phyloP scores from a whole-genome alignment of 2,888 invertebrate genomes.

The Teinopalpus imperialis region DNA sequence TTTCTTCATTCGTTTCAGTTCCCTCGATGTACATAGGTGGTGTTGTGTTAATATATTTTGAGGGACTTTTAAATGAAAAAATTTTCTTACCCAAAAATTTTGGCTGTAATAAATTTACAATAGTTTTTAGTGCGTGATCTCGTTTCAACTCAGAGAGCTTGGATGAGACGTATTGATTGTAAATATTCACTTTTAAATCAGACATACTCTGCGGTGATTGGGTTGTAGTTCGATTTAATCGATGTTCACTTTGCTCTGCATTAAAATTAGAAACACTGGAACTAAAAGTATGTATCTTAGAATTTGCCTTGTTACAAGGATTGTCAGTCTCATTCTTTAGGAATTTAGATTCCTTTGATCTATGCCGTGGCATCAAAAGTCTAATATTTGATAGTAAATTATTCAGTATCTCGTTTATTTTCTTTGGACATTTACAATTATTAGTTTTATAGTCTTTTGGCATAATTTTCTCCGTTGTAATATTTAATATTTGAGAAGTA shows the following conservation, averaged over 20 bases:
- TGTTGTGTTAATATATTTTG: conserved; percentile 3
- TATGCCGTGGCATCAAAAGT: conserved; percentile 36
- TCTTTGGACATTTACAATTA: conserved; percentile 49
- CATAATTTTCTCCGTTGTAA: conserved; percentile 8
- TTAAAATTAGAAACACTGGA: no score
- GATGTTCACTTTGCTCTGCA: no score
- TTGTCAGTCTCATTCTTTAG: conserved; percentile 1
- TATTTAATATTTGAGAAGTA: not conserved
- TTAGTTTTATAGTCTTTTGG: conserved; percentile 19
- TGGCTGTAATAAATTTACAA: conserved; percentile 13
- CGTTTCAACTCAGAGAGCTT: conserved; percentile 12
- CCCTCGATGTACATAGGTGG: conserved; percentile 13
- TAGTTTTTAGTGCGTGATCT: conserved; percentile 11
- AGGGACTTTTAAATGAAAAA: conserved; percentile 4
- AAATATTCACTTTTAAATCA: conserved; percentile 2
- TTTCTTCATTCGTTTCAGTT: conserved; percentile 17
- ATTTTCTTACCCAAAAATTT: conserved; percentile 10
- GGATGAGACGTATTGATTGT: conserved; percentile 2
- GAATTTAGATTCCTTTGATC: conserved; percentile 11
- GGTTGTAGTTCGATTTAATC: no score
- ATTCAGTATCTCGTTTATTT: conserved; percentile 38
- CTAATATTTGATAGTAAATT: conserved; percentile 46
- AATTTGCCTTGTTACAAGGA: no score
- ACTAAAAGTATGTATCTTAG: no score
- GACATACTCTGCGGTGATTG: no score